A percentile compares a stretch with the other conserved stretches of the same genome.
Evolutionary conservation across 2,797 vertebrate species (phyloP).

Genomic region (Tolypeutes matacus): DNA sequence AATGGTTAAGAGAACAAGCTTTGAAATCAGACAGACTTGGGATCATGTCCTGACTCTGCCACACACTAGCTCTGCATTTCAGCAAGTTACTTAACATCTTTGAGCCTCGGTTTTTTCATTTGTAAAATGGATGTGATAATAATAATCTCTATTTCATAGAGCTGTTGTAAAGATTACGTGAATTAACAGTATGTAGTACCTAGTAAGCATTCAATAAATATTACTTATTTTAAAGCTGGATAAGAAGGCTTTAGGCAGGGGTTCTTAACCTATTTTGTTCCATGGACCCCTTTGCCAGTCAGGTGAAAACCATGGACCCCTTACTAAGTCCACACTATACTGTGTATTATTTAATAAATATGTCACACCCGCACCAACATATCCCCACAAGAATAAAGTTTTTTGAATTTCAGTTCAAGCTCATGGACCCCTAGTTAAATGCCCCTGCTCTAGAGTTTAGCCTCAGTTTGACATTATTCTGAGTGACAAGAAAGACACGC

Average conservation of each 20-base stretch:
- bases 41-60: conserved; percentile 3
- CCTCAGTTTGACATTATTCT: conserved; percentile 33
- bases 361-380: too few relatives aligned
- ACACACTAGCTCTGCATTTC: conserved; percentile 41
- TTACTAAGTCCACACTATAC: too few relatives aligned
- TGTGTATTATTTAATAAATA: too few relatives aligned
- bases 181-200: not conserved
- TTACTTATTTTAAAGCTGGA: not conserved
- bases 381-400: too few relatives aligned
- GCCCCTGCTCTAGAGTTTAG: conserved; percentile 20
- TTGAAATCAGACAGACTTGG: conserved; percentile 53
- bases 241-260: not conserved
- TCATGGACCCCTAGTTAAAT: too few relatives aligned
- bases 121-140: conserved; percentile 50
- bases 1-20: conserved; percentile 22
- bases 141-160: not conserved
- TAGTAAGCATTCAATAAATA: conserved; percentile 31
- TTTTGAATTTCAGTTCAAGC: too few relatives aligned
- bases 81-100: conserved; percentile 44
- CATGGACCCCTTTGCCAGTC: too few relatives aligned
- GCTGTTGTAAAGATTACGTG: conserved; percentile 3
- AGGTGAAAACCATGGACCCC: too few relatives aligned
- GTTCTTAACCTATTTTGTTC: too few relatives aligned
- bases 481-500: conserved; percentile 7
- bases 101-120: conserved; percentile 33